These are phyloP conservation scores for Leptonema lineaticorne DNA, from an alignment of 1,140 invertebrate genomes.

Conservation along the genomic window DNA sequence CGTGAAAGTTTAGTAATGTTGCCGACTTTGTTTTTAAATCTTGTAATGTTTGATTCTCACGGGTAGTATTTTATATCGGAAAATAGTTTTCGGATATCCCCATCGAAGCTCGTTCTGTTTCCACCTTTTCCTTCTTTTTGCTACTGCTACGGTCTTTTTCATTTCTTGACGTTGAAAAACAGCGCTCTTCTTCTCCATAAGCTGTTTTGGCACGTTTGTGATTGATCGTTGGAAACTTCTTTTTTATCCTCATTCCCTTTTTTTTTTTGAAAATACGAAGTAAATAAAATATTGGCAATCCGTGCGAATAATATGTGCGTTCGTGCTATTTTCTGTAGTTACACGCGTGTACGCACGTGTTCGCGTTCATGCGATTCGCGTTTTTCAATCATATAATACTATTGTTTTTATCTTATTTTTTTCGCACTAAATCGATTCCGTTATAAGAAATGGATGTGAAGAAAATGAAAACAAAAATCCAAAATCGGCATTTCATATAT, in stretches of 20 bases:
- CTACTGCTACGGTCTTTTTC: background rate
- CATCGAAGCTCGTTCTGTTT: background rate
- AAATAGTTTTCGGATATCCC: constrained; percentile 7
- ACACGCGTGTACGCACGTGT: background rate
- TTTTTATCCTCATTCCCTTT: no score
- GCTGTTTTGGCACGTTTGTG: constrained; percentile 19
- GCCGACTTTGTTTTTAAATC: constrained; percentile 8
- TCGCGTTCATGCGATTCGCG: background rate
- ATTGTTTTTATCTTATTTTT: background rate
- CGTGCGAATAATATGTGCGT: constrained; percentile 19
- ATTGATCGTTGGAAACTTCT: constrained; percentile 16
- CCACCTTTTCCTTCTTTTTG: background rate
- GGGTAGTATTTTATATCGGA: constrained; percentile 12
- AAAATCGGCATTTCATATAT: no score
- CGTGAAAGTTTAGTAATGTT: background rate
- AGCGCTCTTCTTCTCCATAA: constrained; percentile 13
- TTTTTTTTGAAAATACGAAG: constrained; percentile 14
- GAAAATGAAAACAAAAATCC: no score
- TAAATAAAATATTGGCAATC: constrained; percentile 18
- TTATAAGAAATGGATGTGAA: no score
- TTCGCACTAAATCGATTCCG: no score
- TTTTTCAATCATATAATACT: background rate
- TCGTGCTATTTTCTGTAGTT: background rate
- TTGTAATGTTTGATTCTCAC: constrained; percentile 4
- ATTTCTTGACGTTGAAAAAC: constrained; percentile 12